phyloP scores from a whole-genome alignment of 2,113 vertebrate species.

The Dicerorhinus sumatrensis region DNA sequence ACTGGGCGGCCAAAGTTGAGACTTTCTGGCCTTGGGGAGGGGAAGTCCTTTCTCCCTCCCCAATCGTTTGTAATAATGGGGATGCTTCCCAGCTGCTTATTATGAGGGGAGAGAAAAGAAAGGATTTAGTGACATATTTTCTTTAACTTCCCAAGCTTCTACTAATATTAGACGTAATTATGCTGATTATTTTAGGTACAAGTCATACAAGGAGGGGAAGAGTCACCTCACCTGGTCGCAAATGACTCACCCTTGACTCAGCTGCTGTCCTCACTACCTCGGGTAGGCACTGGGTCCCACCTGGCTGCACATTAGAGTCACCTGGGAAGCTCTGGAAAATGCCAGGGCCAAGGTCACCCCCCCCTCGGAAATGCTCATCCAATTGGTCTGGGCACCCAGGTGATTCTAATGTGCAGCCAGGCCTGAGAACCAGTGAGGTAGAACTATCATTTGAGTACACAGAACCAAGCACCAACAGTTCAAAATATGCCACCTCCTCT shows the following conservation, averaged over 20 bases:
- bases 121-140: not conserved
- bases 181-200: slow-evolving; percentile 23
- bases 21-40: not conserved
- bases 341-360: not conserved
- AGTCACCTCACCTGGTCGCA: not conserved
- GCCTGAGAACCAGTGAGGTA: not conserved
- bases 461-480: not conserved
- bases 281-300: not conserved
- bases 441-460: not conserved
- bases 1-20: not conserved
- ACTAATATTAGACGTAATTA: slow-evolving; percentile 44
- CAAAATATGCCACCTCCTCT: not conserved
- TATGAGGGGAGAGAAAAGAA: not conserved
- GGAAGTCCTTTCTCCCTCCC: not conserved
- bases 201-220: slow-evolving; percentile 16
- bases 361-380: not conserved
- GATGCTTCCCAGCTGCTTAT: not conserved
- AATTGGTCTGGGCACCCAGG: not conserved
- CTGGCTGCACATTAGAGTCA: not conserved
- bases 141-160: not conserved
- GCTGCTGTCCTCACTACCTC: not conserved
- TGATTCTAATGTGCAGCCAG: not conserved
- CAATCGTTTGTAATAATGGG: not conserved
- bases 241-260: not conserved
- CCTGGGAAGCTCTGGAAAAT: not conserved